These are phyloP conservation scores for Typhlichthys subterraneus DNA, from an alignment of 2,797 vertebrate species.

Conservation along the genomic window DNA sequence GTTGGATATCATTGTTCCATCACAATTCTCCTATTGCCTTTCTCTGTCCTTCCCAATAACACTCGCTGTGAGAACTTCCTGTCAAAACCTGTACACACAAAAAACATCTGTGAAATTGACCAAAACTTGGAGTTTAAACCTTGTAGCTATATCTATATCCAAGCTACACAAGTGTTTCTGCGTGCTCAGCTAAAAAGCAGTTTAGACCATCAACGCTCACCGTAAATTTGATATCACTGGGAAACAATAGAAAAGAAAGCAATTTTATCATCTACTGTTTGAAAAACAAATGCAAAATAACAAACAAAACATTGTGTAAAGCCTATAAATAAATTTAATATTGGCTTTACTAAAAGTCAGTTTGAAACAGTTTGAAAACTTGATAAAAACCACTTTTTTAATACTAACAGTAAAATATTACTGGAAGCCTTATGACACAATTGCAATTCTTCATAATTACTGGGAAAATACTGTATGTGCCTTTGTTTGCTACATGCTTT, in stretches of 20 bases:
- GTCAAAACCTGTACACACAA: conserved; percentile 22
- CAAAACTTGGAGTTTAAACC: conserved; percentile 54
- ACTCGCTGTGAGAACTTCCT: too few species aligned
- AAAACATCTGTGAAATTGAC: conserved; percentile 49
- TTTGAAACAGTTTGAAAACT: too few species aligned
- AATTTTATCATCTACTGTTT: conserved; percentile 1
- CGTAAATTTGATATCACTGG: conserved; percentile 42
- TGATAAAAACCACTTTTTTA: too few species aligned
- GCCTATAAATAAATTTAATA: background rate
- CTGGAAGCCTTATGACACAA: too few species aligned
- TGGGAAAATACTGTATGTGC: conserved; percentile 21
- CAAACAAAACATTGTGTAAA: background rate
- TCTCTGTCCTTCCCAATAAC: background rate
- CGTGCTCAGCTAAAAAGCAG: background rate
- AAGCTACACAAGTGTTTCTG: background rate
- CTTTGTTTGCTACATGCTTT: conserved; percentile 1
- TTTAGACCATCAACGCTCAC: background rate
- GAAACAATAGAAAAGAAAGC: conserved; percentile 25
- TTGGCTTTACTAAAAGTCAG: too few species aligned
- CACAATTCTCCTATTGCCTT: conserved; percentile 2
- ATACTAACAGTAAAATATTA: too few species aligned
- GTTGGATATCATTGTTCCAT: too few species aligned
- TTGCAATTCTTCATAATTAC: background rate
- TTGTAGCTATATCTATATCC: conserved; percentile 26
- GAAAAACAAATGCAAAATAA: background rate